These are phyloP conservation scores for Pelobates fuscus DNA, from an alignment of 2,113 vertebrate genomes.

Conservation along the genomic window DNA sequence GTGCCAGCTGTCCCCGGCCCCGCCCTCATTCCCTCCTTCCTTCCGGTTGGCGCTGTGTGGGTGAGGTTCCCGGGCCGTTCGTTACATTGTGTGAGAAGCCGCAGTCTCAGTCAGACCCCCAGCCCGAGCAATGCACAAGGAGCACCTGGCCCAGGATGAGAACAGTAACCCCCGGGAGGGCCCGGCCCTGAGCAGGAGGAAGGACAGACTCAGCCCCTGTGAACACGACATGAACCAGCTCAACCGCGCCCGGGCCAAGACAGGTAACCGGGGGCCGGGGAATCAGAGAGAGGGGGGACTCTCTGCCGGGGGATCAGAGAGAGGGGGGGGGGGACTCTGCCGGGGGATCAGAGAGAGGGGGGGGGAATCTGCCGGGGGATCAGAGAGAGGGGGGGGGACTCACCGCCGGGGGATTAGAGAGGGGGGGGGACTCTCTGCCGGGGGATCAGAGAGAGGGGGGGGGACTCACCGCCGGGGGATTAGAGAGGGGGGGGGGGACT, in stretches of 20 bases:
- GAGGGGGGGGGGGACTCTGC: not conserved
- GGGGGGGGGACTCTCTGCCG: too few relatives aligned
- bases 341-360: not conserved
- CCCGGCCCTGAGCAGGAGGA: constrained; percentile 33
- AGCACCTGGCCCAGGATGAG: constrained; percentile 45
- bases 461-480: too few relatives aligned
- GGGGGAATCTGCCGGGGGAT: too few relatives aligned
- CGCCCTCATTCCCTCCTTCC: constrained; percentile 11
- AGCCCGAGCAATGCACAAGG: constrained; percentile 31
- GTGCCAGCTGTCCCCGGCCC: not conserved
- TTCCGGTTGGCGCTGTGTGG: constrained; percentile 37
- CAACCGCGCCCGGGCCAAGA: constrained; percentile 27
- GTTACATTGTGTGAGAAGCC: not conserved
- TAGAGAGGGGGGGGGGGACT: too few relatives aligned
- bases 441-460: too few relatives aligned
- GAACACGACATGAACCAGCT: constrained; percentile 48
- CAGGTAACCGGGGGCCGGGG: not conserved
- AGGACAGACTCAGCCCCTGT: constrained; percentile 29
- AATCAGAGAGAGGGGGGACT: not conserved
- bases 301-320: not conserved
- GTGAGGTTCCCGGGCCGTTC: constrained; percentile 21
- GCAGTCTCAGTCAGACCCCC: not conserved
- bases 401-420: too few relatives aligned
- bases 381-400: too few relatives aligned
- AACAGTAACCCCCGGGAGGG: constrained; percentile 40